Conservation (phyloP, 35 echinoderm and acorn worm species). For the Strongylocentrotus purpuratus region DNA sequence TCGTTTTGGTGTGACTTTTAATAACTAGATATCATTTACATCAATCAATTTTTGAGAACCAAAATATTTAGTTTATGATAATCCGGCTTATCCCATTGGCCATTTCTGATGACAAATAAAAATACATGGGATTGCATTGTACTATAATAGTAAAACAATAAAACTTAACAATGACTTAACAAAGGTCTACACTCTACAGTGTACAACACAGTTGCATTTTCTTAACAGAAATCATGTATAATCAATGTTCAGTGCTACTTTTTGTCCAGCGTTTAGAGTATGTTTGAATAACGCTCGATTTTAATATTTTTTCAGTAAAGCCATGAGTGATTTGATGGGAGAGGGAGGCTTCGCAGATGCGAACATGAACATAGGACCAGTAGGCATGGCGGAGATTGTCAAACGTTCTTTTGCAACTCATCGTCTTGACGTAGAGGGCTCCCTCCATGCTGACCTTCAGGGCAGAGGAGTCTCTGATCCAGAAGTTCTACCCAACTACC, state of each 20-base stretch:
- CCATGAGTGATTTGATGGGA: constrained; percentile 13
- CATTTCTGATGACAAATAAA: too few species aligned
- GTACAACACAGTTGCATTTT: background rate
- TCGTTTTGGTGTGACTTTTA: too few species aligned
- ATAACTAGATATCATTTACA: too few species aligned
- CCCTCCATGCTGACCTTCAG: constrained; percentile 69
- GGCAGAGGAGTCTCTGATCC: constrained; percentile 65
- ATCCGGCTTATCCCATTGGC: too few species aligned
- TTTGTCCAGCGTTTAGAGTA: background rate
- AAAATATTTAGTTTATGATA: too few species aligned
- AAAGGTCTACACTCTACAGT: background rate
- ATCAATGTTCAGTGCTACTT: background rate
- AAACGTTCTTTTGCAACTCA: constrained; percentile 27
- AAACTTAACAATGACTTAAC: background rate
- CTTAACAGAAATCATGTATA: background rate
- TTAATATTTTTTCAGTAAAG: background rate
- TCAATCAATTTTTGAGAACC: too few species aligned
- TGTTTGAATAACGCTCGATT: background rate
- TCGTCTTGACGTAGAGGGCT: constrained; percentile 78
- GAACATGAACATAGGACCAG: constrained; percentile 51
- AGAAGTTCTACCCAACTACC: constrained; percentile 70
- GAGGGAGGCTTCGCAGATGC: constrained; percentile 67
- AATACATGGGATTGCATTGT: too few species aligned
- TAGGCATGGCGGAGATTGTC: constrained; percentile 56
- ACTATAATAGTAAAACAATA: background rate